These are phyloP conservation scores for Eurytoma adleriae DNA, from an alignment of 2,888 invertebrate genomes.

Conservation along the genomic window DNA sequence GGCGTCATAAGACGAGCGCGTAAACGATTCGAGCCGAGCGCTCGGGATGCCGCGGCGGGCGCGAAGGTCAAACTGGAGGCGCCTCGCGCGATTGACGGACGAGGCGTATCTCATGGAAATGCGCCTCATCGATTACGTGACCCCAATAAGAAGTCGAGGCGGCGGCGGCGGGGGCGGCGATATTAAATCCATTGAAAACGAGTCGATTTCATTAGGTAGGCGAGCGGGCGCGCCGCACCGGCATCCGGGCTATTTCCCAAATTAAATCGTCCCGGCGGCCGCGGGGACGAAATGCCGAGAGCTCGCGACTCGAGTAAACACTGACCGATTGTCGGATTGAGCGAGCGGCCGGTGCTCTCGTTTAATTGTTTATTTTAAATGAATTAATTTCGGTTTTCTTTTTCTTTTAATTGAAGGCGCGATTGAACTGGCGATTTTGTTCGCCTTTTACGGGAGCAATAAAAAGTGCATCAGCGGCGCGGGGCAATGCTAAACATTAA, in stretches of 20 bases:
- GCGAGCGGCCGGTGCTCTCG: neutral
- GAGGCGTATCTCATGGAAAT: constrained; percentile 31
- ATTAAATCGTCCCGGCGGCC: constrained; percentile 45
- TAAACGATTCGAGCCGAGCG: neutral
- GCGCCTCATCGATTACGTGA: constrained; percentile 51
- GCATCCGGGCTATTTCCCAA: constrained; percentile 47
- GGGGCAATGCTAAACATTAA: constrained; percentile 16
- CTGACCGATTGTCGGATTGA: neutral
- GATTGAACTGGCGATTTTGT: neutral
- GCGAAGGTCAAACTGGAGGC: constrained; percentile 32
- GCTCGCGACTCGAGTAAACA: neutral
- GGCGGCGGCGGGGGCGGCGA: constrained; percentile 11
- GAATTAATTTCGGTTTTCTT: neutral
- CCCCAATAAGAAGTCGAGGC: constrained; percentile 47
- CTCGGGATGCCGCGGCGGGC: neutral
- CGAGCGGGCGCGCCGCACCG: neutral
- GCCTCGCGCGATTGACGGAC: neutral
- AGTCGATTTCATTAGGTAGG: constrained; percentile 48
- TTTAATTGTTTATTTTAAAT: neutral
- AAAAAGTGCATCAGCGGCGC: neutral
- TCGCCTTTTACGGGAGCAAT: neutral
- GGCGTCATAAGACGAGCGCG: neutral
- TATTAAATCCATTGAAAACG: constrained; percentile 57
- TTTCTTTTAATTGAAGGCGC: neutral
- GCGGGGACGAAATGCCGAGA: constrained; percentile 21